Percentiles rank a stretch among this genome's conserved stretches.
Conservation (phyloP, 2,888 invertebrate genomes). For the Lordiphosa fenestrarum region DNA sequence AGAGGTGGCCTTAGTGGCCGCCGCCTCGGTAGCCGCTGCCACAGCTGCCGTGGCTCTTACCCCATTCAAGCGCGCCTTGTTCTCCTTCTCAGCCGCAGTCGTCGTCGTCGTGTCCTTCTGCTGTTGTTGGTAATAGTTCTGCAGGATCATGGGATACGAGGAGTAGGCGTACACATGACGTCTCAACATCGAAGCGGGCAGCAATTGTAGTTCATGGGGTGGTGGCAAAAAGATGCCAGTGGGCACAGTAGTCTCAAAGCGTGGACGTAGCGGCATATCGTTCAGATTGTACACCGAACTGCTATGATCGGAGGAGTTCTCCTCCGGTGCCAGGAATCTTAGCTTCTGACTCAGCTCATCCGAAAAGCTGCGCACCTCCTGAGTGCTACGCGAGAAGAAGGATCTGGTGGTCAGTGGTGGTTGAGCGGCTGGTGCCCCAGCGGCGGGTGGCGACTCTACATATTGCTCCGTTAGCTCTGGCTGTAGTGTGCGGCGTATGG, state of each 20-base stretch:
- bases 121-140: slow-evolving; percentile 43
- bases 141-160: slow-evolving; percentile 82
- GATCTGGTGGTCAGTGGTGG: slow-evolving; percentile 26
- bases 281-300: slow-evolving; percentile 39
- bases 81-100: slow-evolving; percentile 17
- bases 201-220: slow-evolving; percentile 82
- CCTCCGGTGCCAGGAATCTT: slow-evolving; percentile 84
- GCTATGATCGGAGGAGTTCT: slow-evolving; percentile 75
- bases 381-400: slow-evolving; percentile 63
- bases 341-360: slow-evolving; percentile 87
- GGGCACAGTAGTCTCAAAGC: slow-evolving; percentile 91
- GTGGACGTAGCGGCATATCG: slow-evolving; percentile 80
- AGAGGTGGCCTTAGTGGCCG: slow-evolving; percentile 41
- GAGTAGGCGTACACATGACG: slow-evolving; percentile 85
- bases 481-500: slow-evolving; percentile 80
- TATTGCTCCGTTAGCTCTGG: slow-evolving; percentile 28
- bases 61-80: slow-evolving; percentile 51
- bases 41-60: slow-evolving; percentile 65
- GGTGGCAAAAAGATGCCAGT: slow-evolving; percentile 90
- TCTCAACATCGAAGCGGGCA: slow-evolving; percentile 65
- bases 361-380: slow-evolving; percentile 82
- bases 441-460: slow-evolving; percentile 17
- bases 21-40: slow-evolving; percentile 54
- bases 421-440: slow-evolving; percentile 10
- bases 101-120: not conserved